These are phyloP conservation scores for Carcharodon carcharias DNA, from an alignment of 2,797 vertebrate species.

Conservation along the genomic window DNA sequence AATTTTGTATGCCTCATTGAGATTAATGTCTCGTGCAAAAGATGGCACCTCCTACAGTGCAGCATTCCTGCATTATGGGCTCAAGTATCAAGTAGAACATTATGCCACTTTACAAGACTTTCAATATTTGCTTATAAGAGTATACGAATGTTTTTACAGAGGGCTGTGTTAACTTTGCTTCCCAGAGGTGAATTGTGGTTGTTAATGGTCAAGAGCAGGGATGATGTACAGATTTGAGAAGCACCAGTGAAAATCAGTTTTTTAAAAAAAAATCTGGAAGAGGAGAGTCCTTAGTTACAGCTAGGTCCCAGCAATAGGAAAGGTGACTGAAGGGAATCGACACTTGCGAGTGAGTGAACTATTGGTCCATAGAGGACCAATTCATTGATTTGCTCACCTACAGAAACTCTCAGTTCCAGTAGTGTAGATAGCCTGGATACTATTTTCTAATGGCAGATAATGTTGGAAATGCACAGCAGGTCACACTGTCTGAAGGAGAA, in stretches of 20 bases:
- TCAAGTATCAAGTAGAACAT: not conserved
- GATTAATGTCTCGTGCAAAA: no score
- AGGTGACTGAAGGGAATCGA: not conserved
- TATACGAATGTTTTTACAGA: not conserved
- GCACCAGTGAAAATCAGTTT: not conserved
- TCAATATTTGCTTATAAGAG: not conserved
- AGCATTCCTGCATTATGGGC: no score
- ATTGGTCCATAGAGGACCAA: not conserved
- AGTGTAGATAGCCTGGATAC: not conserved
- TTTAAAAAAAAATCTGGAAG: not conserved
- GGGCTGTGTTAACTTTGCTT: not conserved
- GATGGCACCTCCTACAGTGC: no score
- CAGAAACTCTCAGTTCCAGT: not conserved
- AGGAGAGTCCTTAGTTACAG: not conserved
- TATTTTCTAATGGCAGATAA: not conserved
- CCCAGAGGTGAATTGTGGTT: not conserved
- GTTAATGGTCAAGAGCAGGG: not conserved
- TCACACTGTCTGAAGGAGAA: not conserved
- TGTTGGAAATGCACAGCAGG: not conserved
- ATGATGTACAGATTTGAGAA: not conserved
- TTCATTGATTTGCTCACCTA: not conserved
- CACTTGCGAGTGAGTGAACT: not conserved
- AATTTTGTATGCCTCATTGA: no score
- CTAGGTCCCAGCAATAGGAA: not conserved
- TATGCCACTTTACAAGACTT: not conserved